Base-by-base conservation (phyloP, 2,113 vertebrate species). In the Neodon shergylaensis region DNA sequence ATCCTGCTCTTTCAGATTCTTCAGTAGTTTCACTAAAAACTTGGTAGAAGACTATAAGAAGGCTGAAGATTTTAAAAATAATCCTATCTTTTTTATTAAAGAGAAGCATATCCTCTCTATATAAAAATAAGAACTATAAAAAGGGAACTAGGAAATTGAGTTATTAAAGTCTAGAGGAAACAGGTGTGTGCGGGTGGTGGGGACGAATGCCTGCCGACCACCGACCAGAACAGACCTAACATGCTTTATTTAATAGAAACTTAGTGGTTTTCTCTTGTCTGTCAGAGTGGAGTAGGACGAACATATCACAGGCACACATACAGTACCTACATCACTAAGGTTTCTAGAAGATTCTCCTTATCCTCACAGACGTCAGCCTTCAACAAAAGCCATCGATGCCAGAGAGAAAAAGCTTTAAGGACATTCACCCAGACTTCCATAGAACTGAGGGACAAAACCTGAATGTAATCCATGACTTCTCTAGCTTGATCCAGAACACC, bases 11-110 rank as follows among this genome's bases (percentile, higher is more conserved):
- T 88, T 63, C 28, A 73, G 49, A 70, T 54, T 76, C 33, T 92
- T 73, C 88, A 88, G 1, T 28, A 58, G 78, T 93, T 74, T 95
- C 52, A 77, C 47, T 24, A 63, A 74, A 96, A 96, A 33, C 47
- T 44, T 88, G 8, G 17, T 73, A 42, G 63, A 68, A 66, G 42
- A 74, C 54, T 89, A 81, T 87, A 92, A n/a, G 49, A 61, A 82
- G 22, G 28, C 54, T 8, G 22, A 39, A 82, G 12, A 22, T 39
- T 82, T 82, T 39, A 28, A 52, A 31, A 61, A 61, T 28, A 42
- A n/a, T 47, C 33, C 63, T 19, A 77, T 4, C 42, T 28, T 86
- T 90, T 79, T 2, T 72, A 90, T 52, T 39, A 44, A 94, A 90
- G 22, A 54, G 63, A 86, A 72, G 54, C 90, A 8, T 13, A 83